Evolutionary conservation across 2,888 invertebrate species (phyloP).

Genomic region (Adineta ricciae): DNA sequence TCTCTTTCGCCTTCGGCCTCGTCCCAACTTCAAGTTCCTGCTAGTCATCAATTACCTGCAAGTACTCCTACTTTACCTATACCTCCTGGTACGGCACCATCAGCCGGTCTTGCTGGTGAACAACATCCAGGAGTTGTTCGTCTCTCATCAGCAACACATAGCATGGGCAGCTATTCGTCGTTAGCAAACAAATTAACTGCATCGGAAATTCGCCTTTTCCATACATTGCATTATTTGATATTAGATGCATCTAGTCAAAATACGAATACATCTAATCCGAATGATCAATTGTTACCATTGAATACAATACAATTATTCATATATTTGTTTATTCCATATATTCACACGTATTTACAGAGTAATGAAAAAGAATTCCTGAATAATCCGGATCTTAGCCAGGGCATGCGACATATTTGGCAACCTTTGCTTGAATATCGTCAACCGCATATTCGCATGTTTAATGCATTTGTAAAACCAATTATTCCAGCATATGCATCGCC

Average conservation of each 20-base stretch:
- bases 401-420: constrained; percentile 71
- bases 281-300: constrained; percentile 40
- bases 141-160: background rate
- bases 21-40: constrained; percentile 3
- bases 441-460: constrained; percentile 85
- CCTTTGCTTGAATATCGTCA: constrained; percentile 87
- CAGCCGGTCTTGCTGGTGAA: background rate
- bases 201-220: constrained; percentile 89
- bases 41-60: background rate
- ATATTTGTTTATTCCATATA: constrained; percentile 83
- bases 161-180: background rate
- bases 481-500: background rate
- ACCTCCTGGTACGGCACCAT: background rate
- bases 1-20: background rate
- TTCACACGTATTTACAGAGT: constrained; percentile 60
- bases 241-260: constrained; percentile 65
- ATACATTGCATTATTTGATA: constrained; percentile 95
- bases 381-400: constrained; percentile 71
- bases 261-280: background rate
- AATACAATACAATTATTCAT: constrained; percentile 71
- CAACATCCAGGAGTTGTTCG: background rate
- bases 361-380: constrained; percentile 88
- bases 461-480: constrained; percentile 62
- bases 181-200: constrained; percentile 58
- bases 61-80: background rate